These are phyloP conservation scores for Erebia aethiops DNA, from an alignment of 2,888 invertebrate genomes.

Conservation along the genomic window DNA sequence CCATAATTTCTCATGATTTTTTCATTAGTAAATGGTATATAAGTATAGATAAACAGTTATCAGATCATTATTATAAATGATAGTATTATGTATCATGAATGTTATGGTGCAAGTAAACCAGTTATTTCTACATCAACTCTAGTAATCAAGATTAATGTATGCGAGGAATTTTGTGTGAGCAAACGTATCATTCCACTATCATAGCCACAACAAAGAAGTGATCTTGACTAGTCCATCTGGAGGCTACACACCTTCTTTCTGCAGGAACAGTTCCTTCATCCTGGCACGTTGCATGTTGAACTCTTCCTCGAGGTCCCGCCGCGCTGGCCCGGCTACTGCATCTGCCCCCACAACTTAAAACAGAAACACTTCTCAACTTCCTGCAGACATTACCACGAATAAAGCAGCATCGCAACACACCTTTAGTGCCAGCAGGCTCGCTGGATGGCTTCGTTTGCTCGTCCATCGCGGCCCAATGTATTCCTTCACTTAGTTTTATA, in stretches of 20 bases:
- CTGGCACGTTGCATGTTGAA: constrained; percentile 95
- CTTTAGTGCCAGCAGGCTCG: constrained; percentile 62
- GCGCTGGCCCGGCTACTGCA: constrained; percentile 56
- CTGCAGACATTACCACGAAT: constrained; percentile 43
- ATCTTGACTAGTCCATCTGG: constrained; percentile 9
- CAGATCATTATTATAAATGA: too few relatives aligned
- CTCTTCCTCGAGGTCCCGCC: constrained; percentile 88
- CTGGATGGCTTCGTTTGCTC: constrained; percentile 60
- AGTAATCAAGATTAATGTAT: too few relatives aligned
- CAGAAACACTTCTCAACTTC: constrained; percentile 73
- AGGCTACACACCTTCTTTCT: constrained; percentile 91
- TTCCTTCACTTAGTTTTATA: constrained; percentile 28
- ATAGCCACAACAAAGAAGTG: neutral
- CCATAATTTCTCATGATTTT: too few relatives aligned
- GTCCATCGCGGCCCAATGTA: constrained; percentile 40
- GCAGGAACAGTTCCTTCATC: constrained; percentile 95
- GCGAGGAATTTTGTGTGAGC: too few relatives aligned
- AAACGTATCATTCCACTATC: neutral
- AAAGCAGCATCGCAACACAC: constrained; percentile 59
- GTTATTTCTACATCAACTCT: too few relatives aligned
- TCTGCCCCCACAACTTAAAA: constrained; percentile 70
- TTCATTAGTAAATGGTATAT: too few relatives aligned
- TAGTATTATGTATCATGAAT: too few relatives aligned
- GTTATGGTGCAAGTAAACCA: too few relatives aligned
- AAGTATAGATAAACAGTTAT: too few relatives aligned